phyloP scores from a whole-genome alignment of 2,113 vertebrate genomes.

The Phodopus roborovskii region DNA sequence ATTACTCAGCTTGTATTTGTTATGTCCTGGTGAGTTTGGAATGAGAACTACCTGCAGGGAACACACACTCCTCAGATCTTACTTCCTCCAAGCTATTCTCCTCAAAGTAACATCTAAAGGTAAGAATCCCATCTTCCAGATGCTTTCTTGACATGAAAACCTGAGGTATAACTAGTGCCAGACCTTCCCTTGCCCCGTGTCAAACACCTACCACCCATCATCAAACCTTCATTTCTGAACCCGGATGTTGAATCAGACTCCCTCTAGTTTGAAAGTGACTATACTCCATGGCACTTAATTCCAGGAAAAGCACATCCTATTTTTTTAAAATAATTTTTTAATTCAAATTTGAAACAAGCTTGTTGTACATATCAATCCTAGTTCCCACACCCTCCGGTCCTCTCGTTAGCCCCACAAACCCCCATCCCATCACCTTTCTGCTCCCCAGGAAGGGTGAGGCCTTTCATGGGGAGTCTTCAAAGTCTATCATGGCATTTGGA shows the following conservation, averaged over 20 bases:
- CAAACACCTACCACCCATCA: background rate
- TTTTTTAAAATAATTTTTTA: too few species aligned
- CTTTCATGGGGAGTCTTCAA: too few species aligned
- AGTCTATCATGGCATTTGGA: too few species aligned
- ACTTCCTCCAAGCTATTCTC: background rate
- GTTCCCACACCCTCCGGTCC: too few species aligned
- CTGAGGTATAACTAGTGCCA: background rate
- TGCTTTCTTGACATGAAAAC: background rate
- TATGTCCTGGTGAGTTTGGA: background rate
- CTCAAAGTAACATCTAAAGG: background rate
- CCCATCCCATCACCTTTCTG: too few species aligned
- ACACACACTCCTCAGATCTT: background rate
- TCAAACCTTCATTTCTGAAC: background rate
- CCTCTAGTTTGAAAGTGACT: background rate
- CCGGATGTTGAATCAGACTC: background rate
- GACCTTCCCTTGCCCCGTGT: background rate
- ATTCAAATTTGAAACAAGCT: too few species aligned
- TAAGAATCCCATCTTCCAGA: background rate
- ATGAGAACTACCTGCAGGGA: background rate
- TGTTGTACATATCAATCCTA: too few species aligned
- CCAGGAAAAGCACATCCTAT: conserved; percentile 1
- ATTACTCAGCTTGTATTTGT: background rate
- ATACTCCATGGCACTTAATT: background rate
- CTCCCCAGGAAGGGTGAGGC: too few species aligned
- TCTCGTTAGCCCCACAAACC: too few species aligned